phyloP scores from a whole-genome alignment of 53 echinoderm and acorn worm genomes.

The Hippasteria phrygiana region DNA sequence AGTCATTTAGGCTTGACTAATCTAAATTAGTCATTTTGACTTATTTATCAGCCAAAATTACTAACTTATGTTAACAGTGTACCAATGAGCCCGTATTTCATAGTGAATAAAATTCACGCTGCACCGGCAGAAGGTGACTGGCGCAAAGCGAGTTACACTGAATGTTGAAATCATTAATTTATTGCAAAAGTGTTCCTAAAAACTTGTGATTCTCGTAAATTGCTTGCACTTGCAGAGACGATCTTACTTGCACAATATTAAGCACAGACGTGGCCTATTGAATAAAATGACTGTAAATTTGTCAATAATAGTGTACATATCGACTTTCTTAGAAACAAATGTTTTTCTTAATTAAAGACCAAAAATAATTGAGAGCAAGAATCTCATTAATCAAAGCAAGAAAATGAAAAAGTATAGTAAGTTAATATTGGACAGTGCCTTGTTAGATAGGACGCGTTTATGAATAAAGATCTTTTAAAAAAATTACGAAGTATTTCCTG shows the following conservation, averaged over 20 bases:
- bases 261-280: neutral
- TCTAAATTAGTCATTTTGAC: too few species aligned
- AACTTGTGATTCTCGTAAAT: neutral
- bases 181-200: too few species aligned
- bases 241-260: conserved; percentile 31
- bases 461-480: conserved; percentile 20
- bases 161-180: too few species aligned
- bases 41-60: too few species aligned
- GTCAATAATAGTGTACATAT: conserved; percentile 37
- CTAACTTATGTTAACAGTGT: too few species aligned
- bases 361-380: neutral
- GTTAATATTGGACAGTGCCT: conserved; percentile 34
- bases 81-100: too few species aligned
- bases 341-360: neutral
- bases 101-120: too few species aligned
- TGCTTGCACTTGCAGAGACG: conserved; percentile 4
- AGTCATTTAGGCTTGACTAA: too few species aligned
- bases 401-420: conserved; percentile 4
- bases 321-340: neutral
- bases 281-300: neutral
- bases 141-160: too few species aligned
- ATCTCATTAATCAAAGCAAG: neutral
- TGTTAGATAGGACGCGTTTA: conserved; percentile 1
- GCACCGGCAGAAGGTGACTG: too few species aligned
- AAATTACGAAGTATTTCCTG: too few species aligned